Percentiles rank a stretch among this genome's conserved stretches.
phyloP scores from a whole-genome alignment of 1,140 invertebrate genomes.

The Cheumatopsyche charites region DNA sequence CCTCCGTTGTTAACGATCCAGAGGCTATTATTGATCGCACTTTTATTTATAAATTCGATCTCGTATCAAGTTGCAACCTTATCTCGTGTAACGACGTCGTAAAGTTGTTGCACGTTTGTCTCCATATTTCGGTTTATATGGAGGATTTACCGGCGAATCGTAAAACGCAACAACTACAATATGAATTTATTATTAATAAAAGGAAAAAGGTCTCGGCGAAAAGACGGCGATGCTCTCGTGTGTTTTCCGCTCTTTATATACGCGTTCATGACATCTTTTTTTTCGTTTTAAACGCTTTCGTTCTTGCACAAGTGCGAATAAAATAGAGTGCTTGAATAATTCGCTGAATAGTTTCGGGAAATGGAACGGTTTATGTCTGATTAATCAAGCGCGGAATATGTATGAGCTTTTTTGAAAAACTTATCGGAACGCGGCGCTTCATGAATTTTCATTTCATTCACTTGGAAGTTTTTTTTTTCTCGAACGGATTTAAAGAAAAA shows the following conservation, averaged over 20 bases:
- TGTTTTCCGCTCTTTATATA: background rate
- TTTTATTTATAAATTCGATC: too few relatives aligned
- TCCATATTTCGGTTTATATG: slow-evolving; percentile 5
- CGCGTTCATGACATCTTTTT: background rate
- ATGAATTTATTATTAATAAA: slow-evolving; percentile 16
- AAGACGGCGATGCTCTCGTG: background rate
- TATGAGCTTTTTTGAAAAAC: background rate
- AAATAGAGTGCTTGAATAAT: background rate
- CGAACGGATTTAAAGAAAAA: background rate
- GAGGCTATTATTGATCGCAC: too few relatives aligned
- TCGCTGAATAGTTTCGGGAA: background rate
- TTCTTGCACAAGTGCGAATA: background rate
- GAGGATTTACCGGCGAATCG: background rate
- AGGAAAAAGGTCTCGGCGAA: background rate
- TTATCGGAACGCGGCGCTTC: background rate
- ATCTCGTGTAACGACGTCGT: background rate
- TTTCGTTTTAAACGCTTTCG: background rate
- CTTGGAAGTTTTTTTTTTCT: background rate
- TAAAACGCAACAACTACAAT: background rate
- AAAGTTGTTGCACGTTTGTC: background rate
- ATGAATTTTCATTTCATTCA: background rate
- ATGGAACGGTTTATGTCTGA: background rate
- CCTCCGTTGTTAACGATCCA: background rate
- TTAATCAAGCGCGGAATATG: slow-evolving; percentile 6
- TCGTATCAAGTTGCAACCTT: background rate